Percentiles rank a stretch among this genome's conserved stretches.
These are phyloP conservation scores for Miniopterus natalensis DNA, from an alignment of 2,113 vertebrate genomes.

Conservation along the genomic window DNA sequence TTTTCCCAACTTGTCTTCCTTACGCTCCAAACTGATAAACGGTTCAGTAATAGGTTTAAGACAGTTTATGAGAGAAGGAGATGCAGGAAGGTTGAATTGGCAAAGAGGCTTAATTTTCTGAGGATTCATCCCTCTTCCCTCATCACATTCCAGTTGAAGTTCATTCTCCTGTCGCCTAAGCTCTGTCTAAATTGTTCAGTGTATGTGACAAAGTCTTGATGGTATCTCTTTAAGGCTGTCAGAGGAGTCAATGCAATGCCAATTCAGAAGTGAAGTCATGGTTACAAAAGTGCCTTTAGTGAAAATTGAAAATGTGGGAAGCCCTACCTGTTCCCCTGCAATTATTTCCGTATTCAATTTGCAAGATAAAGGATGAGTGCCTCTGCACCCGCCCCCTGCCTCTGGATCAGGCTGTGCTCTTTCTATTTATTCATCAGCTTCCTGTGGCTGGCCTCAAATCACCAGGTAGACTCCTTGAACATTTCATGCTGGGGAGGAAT, in stretches of 20 bases:
- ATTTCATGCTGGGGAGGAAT: not conserved
- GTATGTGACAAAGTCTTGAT: constrained; percentile 69
- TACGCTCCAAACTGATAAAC: not conserved
- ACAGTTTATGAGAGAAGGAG: not conserved
- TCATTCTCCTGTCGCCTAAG: constrained; percentile 31
- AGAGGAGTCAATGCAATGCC: constrained; percentile 46
- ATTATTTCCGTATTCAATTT: constrained; percentile 73
- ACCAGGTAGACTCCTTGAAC: not conserved
- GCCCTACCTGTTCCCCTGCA: constrained; percentile 64
- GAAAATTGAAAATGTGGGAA: constrained; percentile 64
- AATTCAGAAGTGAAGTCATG: constrained; percentile 45
- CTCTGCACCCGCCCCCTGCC: constrained; percentile 35
- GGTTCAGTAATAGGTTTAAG: not conserved
- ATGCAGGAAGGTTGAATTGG: not conserved
- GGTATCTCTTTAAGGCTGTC: constrained; percentile 72
- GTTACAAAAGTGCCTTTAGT: constrained; percentile 67
- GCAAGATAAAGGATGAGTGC: constrained; percentile 72
- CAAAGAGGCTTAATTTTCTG: constrained; percentile 12
- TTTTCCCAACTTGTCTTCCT: constrained; percentile 56
- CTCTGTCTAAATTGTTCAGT: constrained; percentile 63
- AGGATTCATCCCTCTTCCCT: not conserved
- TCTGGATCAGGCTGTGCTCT: not conserved
- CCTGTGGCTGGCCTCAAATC: not conserved
- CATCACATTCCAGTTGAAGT: not conserved
- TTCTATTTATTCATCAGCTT: constrained; percentile 22